Conservation (phyloP, 2,113 vertebrate species). For the Miniopterus natalensis region DNA sequence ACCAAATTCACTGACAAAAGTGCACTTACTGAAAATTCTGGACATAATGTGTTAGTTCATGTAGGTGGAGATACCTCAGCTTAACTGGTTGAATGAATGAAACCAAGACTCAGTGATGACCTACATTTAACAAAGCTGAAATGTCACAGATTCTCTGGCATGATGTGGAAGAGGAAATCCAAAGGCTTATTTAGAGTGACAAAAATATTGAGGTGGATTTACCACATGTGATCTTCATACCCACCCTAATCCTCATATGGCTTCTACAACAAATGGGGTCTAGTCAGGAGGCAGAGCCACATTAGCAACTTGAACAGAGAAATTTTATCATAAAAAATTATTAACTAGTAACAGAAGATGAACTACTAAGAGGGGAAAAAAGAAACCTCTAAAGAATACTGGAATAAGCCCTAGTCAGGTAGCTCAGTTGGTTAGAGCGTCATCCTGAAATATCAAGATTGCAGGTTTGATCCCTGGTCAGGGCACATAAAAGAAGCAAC, state of each 20-base stretch:
- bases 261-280: background rate
- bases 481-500: background rate
- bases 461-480: background rate
- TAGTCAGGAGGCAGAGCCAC: background rate
- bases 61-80: background rate
- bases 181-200: background rate
- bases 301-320: background rate
- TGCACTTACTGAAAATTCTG: background rate
- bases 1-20: background rate
- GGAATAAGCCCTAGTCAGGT: background rate
- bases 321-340: background rate
- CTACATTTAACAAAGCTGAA: background rate
- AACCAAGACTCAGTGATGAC: background rate
- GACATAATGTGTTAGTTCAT: background rate
- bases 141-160: constrained; percentile 12
- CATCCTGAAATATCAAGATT: background rate
- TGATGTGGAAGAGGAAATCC: background rate
- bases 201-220: constrained; percentile 16
- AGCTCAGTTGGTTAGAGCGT: background rate
- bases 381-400: background rate
- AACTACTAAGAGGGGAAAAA: background rate
- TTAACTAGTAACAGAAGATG: background rate
- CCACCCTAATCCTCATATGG: background rate
- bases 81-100: background rate
- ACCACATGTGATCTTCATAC: background rate